Conservation (phyloP, 2,888 invertebrate genomes). For the Clistopyga incitator region DNA sequence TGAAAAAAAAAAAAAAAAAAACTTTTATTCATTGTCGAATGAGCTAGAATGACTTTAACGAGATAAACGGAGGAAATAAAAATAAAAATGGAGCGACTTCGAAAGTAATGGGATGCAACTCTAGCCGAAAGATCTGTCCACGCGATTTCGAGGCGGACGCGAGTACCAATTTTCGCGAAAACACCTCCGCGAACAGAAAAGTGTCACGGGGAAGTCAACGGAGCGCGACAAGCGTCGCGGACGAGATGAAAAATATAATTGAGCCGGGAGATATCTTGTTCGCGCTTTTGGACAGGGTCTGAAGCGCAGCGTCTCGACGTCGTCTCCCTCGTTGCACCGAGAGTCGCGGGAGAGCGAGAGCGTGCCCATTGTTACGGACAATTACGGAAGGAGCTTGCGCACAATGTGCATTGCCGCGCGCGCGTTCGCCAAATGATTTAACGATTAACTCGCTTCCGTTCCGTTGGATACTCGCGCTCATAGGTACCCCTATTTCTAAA, state of each 20-base stretch:
- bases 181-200: background rate
- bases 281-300: conserved; percentile 4
- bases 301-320: background rate
- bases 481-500: background rate
- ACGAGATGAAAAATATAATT: conserved; percentile 11
- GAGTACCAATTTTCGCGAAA: background rate
- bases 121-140: conserved; percentile 9
- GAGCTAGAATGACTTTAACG: no score
- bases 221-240: background rate
- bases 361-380: conserved; percentile 38
- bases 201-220: conserved; percentile 24
- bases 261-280: conserved; percentile 4
- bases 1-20: no score
- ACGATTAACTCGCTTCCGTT: conserved; percentile 40
- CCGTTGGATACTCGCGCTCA: background rate
- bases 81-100: no score
- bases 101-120: no score
- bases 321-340: conserved; percentile 13
- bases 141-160: conserved; percentile 6
- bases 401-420: background rate
- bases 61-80: no score
- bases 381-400: conserved; percentile 50
- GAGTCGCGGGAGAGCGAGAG: conserved; percentile 17
- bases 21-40: no score
- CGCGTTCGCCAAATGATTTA: conserved; percentile 24